A percentile compares a stretch with the other conserved stretches of the same genome.
Conservation (phyloP, 2,888 invertebrate genomes). For the Leptinotarsa juncta region DNA sequence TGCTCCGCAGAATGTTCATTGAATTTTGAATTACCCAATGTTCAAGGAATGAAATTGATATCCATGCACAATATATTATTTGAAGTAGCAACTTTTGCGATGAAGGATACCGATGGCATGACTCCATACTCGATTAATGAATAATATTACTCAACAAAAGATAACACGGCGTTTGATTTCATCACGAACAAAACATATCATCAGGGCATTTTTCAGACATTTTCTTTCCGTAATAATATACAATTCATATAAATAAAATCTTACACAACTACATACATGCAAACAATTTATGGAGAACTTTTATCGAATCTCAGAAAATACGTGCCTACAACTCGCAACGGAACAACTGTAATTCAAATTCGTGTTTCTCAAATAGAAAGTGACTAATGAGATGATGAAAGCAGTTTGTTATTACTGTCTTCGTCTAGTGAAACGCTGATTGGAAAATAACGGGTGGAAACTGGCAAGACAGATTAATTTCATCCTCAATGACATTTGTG, state of each 20-base stretch:
- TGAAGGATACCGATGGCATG: constrained; percentile 12
- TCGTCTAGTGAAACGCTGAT: no score
- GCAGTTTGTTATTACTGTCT: no score
- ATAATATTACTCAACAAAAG: constrained; percentile 28
- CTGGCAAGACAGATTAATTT: no score
- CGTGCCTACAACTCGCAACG: constrained; percentile 15
- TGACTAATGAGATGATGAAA: constrained; percentile 29
- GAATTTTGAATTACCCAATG: constrained; percentile 5
- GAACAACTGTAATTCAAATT: constrained; percentile 15
- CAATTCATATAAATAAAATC: constrained; percentile 46
- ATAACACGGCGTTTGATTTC: constrained; percentile 34
- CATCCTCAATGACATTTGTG: no score
- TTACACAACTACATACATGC: constrained; percentile 44
- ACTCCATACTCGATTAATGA: constrained; percentile 25
- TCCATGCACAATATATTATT: constrained; percentile 6
- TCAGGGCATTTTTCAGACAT: constrained; percentile 36
- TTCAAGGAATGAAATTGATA: background rate
- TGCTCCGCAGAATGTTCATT: background rate
- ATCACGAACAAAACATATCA: constrained; percentile 41
- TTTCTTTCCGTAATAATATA: constrained; percentile 38
- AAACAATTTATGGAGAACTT: constrained; percentile 23
- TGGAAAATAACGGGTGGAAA: no score
- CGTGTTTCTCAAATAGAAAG: constrained; percentile 19
- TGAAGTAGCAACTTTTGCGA: constrained; percentile 8
- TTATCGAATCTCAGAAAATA: constrained; percentile 11